Conservation (phyloP, 2,113 vertebrate genomes). For the Xenotilapia longispinis region DNA sequence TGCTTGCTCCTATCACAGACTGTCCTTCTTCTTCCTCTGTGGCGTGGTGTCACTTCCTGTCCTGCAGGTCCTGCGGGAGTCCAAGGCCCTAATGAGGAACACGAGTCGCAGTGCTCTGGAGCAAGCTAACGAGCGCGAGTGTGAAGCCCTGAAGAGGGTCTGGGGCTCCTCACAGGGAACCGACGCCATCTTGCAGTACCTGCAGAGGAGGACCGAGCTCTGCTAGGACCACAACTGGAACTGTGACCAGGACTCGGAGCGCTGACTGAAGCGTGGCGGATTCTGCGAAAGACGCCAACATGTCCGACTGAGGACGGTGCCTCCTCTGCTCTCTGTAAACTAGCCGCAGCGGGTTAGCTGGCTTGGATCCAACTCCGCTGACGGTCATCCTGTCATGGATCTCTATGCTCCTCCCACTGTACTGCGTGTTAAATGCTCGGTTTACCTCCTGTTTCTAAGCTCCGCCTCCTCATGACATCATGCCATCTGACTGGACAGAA, state of each 20-base stretch:
- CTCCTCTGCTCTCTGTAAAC: background rate
- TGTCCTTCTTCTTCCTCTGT: background rate
- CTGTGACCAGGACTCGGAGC: background rate
- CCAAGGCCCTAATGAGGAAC: constrained; percentile 90
- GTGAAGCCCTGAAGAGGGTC: constrained; percentile 89
- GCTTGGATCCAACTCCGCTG: background rate
- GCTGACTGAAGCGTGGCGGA: background rate
- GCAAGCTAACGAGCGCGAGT: constrained; percentile 92
- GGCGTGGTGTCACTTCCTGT: background rate
- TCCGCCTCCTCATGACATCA: background rate
- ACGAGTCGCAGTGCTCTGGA: constrained; percentile 84
- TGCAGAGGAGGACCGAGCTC: constrained; percentile 89
- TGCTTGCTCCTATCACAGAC: background rate
- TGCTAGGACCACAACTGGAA: constrained; percentile 69
- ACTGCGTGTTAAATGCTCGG: background rate
- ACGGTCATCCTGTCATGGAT: background rate
- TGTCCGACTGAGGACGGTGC: background rate
- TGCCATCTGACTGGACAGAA: background rate
- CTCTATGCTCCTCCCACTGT: background rate
- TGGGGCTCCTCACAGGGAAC: constrained; percentile 95
- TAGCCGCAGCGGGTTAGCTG: background rate
- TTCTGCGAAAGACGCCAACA: background rate
- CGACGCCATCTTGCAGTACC: constrained; percentile 90
- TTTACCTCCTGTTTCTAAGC: background rate
- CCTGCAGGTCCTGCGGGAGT: constrained; percentile 90